Evolutionary conservation across 2,797 vertebrate genomes (phyloP).

Genomic region (Novumbra hubbsi): DNA sequence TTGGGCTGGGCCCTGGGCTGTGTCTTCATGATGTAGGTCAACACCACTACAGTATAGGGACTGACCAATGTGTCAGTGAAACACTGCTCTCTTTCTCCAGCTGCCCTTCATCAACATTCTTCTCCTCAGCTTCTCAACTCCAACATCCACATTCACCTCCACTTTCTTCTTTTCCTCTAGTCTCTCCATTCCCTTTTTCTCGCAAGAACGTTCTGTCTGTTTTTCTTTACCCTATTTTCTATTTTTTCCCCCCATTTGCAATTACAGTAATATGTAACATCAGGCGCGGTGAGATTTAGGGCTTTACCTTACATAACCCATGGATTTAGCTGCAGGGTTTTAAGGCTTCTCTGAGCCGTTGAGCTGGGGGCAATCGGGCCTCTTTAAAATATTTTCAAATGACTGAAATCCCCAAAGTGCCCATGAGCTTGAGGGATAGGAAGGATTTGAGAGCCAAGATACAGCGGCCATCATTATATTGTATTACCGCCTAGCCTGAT

Average conservation of each 20-base stretch:
- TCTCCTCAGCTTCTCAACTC: constrained; percentile 21
- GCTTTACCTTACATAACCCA: constrained; percentile 82
- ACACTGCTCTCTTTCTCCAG: constrained; percentile 28
- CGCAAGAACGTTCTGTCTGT: constrained; percentile 25
- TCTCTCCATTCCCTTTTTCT: constrained; percentile 24
- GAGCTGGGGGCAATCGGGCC: constrained; percentile 69
- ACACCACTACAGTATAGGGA: neutral
- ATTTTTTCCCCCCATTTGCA: constrained; percentile 62
- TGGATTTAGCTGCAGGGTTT: constrained; percentile 74
- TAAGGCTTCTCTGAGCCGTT: constrained; percentile 72
- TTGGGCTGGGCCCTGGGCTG: neutral
- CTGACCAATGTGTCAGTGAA: constrained; percentile 42
- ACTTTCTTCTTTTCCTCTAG: constrained; percentile 20
- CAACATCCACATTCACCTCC: neutral
- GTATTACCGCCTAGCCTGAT: constrained; percentile 53
- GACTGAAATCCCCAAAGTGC: constrained; percentile 67
- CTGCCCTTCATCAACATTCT: constrained; percentile 5
- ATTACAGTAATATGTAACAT: constrained; percentile 83
- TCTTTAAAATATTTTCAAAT: constrained; percentile 75
- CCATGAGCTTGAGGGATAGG: constrained; percentile 58
- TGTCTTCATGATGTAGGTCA: neutral
- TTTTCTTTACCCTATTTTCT: constrained; percentile 41
- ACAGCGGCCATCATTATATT: constrained; percentile 56
- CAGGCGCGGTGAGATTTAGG: constrained; percentile 75
- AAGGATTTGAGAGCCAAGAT: constrained; percentile 56